phyloP scores from a whole-genome alignment of 2,113 vertebrate species.

The Carassius carassius region DNA sequence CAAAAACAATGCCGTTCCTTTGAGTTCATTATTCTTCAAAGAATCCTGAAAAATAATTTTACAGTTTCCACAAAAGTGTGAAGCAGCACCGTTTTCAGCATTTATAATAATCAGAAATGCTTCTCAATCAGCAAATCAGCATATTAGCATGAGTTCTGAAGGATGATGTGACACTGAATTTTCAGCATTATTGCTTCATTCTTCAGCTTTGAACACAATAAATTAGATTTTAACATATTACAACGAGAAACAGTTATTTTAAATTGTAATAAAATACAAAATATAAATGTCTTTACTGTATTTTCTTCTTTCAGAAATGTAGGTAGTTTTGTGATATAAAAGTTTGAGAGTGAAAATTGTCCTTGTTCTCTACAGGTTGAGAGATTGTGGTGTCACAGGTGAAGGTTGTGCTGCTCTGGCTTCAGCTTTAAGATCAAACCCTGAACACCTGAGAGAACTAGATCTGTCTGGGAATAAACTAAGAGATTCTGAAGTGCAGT shows the following conservation, averaged over 20 bases:
- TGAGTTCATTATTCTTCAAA: not conserved
- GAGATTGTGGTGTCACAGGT: accelerated
- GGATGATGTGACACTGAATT: not conserved
- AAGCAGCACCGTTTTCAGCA: not conserved
- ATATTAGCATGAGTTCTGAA: not conserved
- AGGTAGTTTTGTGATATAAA: too few relatives aligned
- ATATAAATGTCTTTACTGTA: too few relatives aligned
- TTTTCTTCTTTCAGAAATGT: too few relatives aligned
- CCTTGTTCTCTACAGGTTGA: not conserved
- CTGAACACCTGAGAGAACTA: not conserved
- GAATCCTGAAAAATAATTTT: not conserved
- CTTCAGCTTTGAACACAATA: not conserved
- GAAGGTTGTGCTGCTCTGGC: not conserved
- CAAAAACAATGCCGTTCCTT: too few relatives aligned
- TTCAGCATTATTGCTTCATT: too few relatives aligned
- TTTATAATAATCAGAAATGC: not conserved
- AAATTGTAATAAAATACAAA: too few relatives aligned
- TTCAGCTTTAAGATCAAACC: not conserved
- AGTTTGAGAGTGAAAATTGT: not conserved
- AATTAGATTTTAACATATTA: too few relatives aligned
- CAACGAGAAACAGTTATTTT: too few relatives aligned
- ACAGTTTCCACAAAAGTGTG: not conserved
- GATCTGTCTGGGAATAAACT: not conserved
- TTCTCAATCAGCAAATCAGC: not conserved
- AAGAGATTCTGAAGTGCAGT: not conserved